A percentile compares a stretch with the other conserved stretches of the same genome.
These are phyloP conservation scores for Dicerorhinus sumatrensis DNA, from an alignment of 2,113 vertebrate genomes.

Conservation along the genomic window DNA sequence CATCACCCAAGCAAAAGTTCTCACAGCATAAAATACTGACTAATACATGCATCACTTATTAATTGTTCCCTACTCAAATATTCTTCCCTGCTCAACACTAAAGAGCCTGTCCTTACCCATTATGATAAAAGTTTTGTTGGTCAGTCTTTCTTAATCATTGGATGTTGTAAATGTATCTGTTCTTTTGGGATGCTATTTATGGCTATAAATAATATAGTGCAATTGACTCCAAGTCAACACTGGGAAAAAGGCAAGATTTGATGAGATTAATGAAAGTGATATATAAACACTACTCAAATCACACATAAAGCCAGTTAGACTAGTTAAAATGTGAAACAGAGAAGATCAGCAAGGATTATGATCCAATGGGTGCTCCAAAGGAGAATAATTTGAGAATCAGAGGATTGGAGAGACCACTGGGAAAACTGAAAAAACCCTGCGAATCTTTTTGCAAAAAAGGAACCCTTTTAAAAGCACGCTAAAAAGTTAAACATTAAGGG, in stretches of 20 bases:
- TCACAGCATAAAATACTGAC: slow-evolving; percentile 15
- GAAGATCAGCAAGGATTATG: slow-evolving; percentile 18
- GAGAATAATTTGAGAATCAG: slow-evolving; percentile 38
- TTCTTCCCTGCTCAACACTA: background rate
- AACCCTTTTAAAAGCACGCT: background rate
- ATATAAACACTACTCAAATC: background rate
- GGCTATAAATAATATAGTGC: slow-evolving; percentile 9
- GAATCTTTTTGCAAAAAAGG: background rate
- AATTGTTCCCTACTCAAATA: background rate
- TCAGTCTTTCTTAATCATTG: background rate
- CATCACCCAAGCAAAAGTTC: background rate
- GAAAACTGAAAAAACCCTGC: background rate
- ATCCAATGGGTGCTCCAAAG: background rate
- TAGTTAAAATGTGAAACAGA: slow-evolving; percentile 1
- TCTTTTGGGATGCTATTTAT: background rate
- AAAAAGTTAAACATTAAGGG: slow-evolving; percentile 29
- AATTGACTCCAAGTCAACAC: slow-evolving; percentile 2
- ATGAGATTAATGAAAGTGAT: background rate
- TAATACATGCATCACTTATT: background rate
- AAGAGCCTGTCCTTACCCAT: background rate
- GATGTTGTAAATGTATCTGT: background rate
- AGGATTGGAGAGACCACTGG: background rate
- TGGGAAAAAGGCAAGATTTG: slow-evolving; percentile 6
- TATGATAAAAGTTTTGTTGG: background rate
- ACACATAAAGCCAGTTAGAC: slow-evolving; percentile 21